These are phyloP conservation scores for Callinectes sapidus DNA, from an alignment of 2,888 invertebrate species.

Conservation along the genomic window DNA sequence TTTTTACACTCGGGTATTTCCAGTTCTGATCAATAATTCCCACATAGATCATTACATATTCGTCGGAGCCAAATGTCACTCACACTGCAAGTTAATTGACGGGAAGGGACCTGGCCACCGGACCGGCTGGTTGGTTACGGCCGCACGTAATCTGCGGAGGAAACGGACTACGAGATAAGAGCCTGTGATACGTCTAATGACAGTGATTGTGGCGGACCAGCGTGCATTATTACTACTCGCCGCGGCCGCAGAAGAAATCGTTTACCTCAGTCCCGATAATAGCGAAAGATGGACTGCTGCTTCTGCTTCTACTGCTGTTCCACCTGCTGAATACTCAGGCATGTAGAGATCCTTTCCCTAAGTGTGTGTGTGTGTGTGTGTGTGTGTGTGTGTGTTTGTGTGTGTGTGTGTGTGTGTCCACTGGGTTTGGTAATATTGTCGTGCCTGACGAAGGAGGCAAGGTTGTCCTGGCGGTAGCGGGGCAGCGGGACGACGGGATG, in stretches of 20 bases:
- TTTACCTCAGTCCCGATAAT: slow-evolving; percentile 62
- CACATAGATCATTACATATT: slow-evolving; percentile 60
- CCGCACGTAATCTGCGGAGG: slow-evolving; percentile 57
- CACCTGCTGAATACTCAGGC: not conserved
- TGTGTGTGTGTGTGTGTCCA: slow-evolving; percentile 22
- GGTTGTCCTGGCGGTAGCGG: slow-evolving; percentile 28
- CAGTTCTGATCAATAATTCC: slow-evolving; percentile 55
- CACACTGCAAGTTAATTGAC: slow-evolving; percentile 59
- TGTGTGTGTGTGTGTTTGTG: slow-evolving; percentile 36
- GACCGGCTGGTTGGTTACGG: slow-evolving; percentile 48
- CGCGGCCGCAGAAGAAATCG: slow-evolving; percentile 63
- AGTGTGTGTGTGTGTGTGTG: slow-evolving; percentile 5
- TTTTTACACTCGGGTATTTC: slow-evolving; percentile 30
- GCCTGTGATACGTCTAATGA: slow-evolving; percentile 63
- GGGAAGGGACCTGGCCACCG: slow-evolving; percentile 58
- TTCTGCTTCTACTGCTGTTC: slow-evolving; percentile 38
- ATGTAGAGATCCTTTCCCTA: not conserved
- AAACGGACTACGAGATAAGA: slow-evolving; percentile 63
- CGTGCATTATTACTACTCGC: slow-evolving; percentile 63
- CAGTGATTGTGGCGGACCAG: slow-evolving; percentile 58
- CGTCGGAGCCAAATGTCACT: slow-evolving; percentile 61
- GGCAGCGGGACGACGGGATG: not conserved
- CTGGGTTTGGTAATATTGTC: not conserved
- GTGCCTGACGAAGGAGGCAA: not conserved
- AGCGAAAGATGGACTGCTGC: slow-evolving; percentile 54